Evolutionary conservation across 23 tunicate species (phyloP), one percentile per base, ranked within the genome.

Genomic region (Botrylloides violaceus): DNA sequence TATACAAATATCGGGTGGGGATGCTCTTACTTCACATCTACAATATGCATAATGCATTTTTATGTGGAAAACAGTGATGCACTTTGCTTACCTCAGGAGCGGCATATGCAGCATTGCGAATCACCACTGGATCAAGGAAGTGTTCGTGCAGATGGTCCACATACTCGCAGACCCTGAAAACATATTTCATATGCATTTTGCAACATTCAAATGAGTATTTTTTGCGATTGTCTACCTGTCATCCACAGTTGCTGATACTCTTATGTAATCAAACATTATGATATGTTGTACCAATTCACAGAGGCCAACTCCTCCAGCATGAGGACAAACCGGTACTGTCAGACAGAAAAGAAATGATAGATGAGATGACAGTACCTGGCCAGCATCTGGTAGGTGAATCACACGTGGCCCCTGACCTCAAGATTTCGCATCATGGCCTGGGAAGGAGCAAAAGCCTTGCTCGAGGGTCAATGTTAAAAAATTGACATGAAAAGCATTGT

Each of bases 251-350:
- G 76, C 96, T 1, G 96, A 87, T 3, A 95, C 92, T 34, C 92
- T 78, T 15, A 95, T 66, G 70, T 82, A 95, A 47, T 95, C 99
- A 49, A 95, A 87, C 99, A 95, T 95, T 21, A 88, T 88, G 32
- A 95, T 95, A 71, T 95, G 99, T 53, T 90, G 96, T 4, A 95
- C 99, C 57, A 95, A 34, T 73, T 95, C 96, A 70, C 99, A 95
- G 33, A 95, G 57, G 0, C 99, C 99, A 70, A 95, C 99, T 20
- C 99, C 99, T 29, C 99, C 99, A 37, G 99, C 99, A 58, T 95
- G 99, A 3, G 99, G 99, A 73, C 99, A 95, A 71, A 95, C 99
- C 25, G 94, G 73, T 60, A 89, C 96, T 89, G 60, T 39, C 74
- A 25, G 65, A 63, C 24, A 61, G 34, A 58, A 29, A 29, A n/a